These are phyloP conservation scores for Pteropus alecto DNA, from an alignment of 2,113 vertebrate species.

Conservation along the genomic window DNA sequence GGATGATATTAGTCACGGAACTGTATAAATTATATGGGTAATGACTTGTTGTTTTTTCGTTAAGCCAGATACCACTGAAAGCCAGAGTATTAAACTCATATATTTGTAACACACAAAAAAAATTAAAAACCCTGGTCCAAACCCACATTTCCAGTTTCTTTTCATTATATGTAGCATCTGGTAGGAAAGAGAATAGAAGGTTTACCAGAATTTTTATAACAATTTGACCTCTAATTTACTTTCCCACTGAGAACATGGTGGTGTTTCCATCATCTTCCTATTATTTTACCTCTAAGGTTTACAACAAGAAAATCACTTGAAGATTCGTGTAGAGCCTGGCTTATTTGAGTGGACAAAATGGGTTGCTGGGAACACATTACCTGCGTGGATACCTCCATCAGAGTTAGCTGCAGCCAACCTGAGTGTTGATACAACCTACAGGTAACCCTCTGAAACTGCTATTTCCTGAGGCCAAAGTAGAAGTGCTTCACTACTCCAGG, in stretches of 20 bases:
- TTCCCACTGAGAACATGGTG: background rate
- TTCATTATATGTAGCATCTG: background rate
- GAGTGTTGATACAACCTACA: constrained; percentile 97
- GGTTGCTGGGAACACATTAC: constrained; percentile 93
- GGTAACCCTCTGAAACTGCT: constrained; percentile 78
- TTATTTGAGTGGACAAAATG: constrained; percentile 99
- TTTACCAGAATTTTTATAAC: background rate
- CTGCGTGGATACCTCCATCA: constrained; percentile 91
- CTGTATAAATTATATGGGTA: background rate
- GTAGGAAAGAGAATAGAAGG: background rate
- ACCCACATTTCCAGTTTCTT: background rate
- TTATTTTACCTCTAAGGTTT: constrained; percentile 85
- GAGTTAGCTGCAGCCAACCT: constrained; percentile 93
- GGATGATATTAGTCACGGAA: background rate
- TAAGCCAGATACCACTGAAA: background rate
- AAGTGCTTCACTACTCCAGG: background rate
- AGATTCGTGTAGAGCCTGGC: constrained; percentile 94
- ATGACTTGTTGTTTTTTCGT: background rate
- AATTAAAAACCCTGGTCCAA: background rate
- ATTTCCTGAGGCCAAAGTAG: background rate
- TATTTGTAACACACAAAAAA: background rate
- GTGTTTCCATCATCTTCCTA: background rate
- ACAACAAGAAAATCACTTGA: constrained; percentile 93
- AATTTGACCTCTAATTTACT: background rate
- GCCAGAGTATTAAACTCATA: background rate